A percentile compares a stretch with the other conserved stretches of the same genome.
phyloP scores from a whole-genome alignment of 92 coral and sea anemone species.

The Porites evermanni region DNA sequence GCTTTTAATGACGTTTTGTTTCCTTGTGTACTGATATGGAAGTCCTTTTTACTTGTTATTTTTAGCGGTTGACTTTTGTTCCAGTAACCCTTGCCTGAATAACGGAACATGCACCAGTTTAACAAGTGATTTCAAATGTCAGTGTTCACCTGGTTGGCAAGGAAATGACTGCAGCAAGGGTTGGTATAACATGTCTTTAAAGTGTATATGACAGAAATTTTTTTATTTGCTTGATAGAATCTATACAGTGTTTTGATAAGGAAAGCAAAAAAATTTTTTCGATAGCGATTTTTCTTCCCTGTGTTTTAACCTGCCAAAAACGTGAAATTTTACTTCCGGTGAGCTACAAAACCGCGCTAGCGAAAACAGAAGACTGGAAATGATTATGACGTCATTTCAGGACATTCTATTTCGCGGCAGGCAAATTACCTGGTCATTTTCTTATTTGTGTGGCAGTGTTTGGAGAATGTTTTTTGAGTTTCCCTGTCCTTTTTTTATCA shows the following conservation, averaged over 20 bases:
- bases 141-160: slow-evolving; percentile 16
- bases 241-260: no score
- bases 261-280: neutral
- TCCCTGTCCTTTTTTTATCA: neutral
- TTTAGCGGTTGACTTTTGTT: slow-evolving; percentile 23
- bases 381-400: no score
- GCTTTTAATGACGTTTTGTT: neutral
- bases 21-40: neutral
- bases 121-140: slow-evolving; percentile 3
- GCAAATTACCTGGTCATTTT: no score
- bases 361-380: no score
- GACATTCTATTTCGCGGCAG: no score
- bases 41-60: no score
- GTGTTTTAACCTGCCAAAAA: neutral
- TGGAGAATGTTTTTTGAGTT: neutral
- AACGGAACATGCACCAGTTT: slow-evolving; percentile 8
- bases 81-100: slow-evolving; percentile 11
- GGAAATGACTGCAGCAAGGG: slow-evolving; percentile 28
- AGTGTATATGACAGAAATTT: no score
- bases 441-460: no score
- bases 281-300: neutral
- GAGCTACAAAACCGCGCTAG: no score
- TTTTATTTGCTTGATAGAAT: no score
- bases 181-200: neutral
- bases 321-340: no score